Base-by-base conservation (phyloP, 2,113 vertebrate genomes). In the Dissostichus mawsoni region DNA sequence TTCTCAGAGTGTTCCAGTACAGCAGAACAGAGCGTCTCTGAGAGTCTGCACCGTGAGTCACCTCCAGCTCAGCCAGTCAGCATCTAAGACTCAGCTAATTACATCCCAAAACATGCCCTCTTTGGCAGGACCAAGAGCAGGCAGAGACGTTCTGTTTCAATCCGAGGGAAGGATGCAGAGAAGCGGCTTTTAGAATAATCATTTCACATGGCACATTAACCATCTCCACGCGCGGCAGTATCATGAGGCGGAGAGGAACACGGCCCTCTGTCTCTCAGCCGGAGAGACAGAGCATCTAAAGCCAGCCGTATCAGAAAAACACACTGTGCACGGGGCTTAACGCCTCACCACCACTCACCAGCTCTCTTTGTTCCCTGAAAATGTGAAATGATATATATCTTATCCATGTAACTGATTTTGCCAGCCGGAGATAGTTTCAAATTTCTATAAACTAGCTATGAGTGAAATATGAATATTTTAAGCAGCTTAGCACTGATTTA, bases 401-500 rank as follows among this genome's bases (percentile, higher is more conserved):
- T 89, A 89, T 87, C 89, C 85, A 88, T 95, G 93, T 94, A 94
- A 95, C 91, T 93, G 85, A 92, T 94, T 88, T 94, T 94, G 82
- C 79, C 94, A 94, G 88, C 93, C 89, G 91, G 93, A 95, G 95
- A 96, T 92, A 90, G 94, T 94, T 95, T 96, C 90, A 94, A 65
- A 96, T 96, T 96, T 94, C 94, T 96, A 89, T 94, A 96, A 97
- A 96, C 91, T 94, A 90, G 93, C 92, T 96, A 92, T 95, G 95
- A 96, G 93, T 93, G 94, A 94, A 96, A 95, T 92, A 96, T 95
- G 95, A 96, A 97, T 96, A 96, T 97, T 96, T 96, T 96, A 98
- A 97, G 94, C 92, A 95, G 95, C 95, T 96, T 97, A 97, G 90
- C 92, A 94, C 92, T 95, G 94, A 97, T 96, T 97, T 96, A 95